These are phyloP conservation scores for Norana najaformis DNA, from an alignment of 2,888 invertebrate genomes.

Conservation along the genomic window DNA sequence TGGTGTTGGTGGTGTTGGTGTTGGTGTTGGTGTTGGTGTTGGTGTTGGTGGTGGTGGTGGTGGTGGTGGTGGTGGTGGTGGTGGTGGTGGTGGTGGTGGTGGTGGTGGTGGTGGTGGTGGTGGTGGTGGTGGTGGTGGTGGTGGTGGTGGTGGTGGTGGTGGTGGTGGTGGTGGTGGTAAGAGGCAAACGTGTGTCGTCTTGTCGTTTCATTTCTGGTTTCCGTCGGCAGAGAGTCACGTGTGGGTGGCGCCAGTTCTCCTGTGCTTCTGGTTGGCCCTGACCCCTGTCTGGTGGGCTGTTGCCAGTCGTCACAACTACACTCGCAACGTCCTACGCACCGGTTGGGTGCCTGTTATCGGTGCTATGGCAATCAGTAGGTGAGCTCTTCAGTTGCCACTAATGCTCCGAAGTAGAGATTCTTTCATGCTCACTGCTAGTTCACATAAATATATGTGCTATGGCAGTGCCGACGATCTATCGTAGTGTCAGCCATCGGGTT, in stretches of 20 bases:
- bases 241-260: slow-evolving; percentile 75
- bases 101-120: background rate
- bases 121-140: background rate
- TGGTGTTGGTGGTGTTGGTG: background rate
- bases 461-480: too few relatives aligned
- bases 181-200: background rate
- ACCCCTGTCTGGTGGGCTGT: slow-evolving; percentile 82
- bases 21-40: background rate
- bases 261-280: slow-evolving; percentile 69
- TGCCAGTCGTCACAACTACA: slow-evolving; percentile 79
- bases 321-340: slow-evolving; percentile 78
- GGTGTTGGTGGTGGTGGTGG: background rate
- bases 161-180: too few relatives aligned
- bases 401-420: too few relatives aligned
- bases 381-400: slow-evolving; percentile 27
- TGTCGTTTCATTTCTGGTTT: background rate
- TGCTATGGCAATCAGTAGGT: slow-evolving; percentile 93
- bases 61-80: background rate
- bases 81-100: background rate
- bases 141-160: too few relatives aligned
- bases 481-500: too few relatives aligned
- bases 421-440: too few relatives aligned
- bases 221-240: slow-evolving; percentile 54
- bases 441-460: too few relatives aligned
- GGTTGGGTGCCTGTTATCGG: slow-evolving; percentile 90